These are phyloP conservation scores for Diabrotica balteata DNA, from an alignment of 2,888 invertebrate genomes.

Conservation along the genomic window DNA sequence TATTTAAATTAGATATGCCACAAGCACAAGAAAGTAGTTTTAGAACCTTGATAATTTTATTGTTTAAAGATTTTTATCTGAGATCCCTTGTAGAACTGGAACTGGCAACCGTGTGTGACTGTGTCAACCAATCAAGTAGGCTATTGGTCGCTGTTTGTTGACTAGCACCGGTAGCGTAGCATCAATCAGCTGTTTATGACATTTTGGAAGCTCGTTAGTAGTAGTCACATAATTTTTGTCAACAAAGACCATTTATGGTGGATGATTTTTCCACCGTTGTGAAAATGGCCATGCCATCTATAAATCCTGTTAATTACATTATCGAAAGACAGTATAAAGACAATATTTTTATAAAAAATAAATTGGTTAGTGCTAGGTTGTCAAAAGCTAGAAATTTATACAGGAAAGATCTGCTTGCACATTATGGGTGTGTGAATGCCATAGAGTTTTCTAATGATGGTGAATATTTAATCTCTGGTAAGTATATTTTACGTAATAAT, in stretches of 20 bases:
- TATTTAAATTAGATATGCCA: too few relatives aligned
- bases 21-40: too few relatives aligned
- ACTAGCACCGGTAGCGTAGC: slow-evolving; percentile 12
- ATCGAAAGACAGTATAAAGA: slow-evolving; percentile 69
- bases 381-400: slow-evolving; percentile 77
- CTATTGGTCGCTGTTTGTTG: slow-evolving; percentile 11
- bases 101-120: too few relatives aligned
- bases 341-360: slow-evolving; percentile 66
- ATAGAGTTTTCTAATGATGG: slow-evolving; percentile 93
- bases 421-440: slow-evolving; percentile 96
- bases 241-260: slow-evolving; percentile 36
- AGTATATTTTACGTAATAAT: slow-evolving; percentile 42
- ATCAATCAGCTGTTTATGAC: slow-evolving; percentile 37
- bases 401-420: slow-evolving; percentile 83
- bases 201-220: slow-evolving; percentile 24
- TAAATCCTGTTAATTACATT: slow-evolving; percentile 69
- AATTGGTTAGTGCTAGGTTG: slow-evolving; percentile 68
- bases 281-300: slow-evolving; percentile 61
- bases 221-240: slow-evolving; percentile 37
- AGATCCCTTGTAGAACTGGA: too few relatives aligned
- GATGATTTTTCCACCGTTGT: slow-evolving; percentile 28
- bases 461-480: slow-evolving; percentile 87
- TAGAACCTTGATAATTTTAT: too few relatives aligned
- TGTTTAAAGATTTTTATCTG: too few relatives aligned
- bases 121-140: too few relatives aligned